Conservation (phyloP, 2,113 vertebrate genomes). For the Tachuris rubrigastra region DNA sequence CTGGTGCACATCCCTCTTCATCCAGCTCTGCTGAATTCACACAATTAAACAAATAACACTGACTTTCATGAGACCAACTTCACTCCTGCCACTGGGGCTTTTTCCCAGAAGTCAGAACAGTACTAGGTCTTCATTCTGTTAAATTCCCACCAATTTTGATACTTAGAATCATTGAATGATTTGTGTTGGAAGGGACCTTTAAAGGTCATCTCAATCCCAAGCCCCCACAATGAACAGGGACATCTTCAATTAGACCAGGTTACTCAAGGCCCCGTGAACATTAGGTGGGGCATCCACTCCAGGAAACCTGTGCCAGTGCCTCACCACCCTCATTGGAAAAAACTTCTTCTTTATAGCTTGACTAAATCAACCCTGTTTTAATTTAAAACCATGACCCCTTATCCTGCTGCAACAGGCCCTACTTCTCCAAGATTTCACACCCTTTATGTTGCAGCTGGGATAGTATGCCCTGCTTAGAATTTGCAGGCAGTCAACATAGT, state of each 20-base stretch:
- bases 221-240: background rate
- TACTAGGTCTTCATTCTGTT: background rate
- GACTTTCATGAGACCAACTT: background rate
- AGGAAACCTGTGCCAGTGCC: background rate
- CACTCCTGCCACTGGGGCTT: background rate
- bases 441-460: background rate
- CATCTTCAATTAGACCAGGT: background rate
- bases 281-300: background rate
- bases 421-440: background rate
- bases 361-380: background rate
- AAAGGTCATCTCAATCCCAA: background rate
- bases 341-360: background rate
- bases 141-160: background rate
- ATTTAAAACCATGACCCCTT: background rate
- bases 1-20: background rate
- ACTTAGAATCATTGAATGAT: background rate
- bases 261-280: background rate
- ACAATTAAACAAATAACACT: too few species aligned
- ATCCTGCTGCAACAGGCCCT: background rate
- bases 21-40: background rate
- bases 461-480: background rate
- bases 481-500: background rate
- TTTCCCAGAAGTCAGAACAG: background rate
- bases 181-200: background rate
- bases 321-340: background rate